Evolutionary conservation across 2,888 invertebrate genomes (phyloP), one percentile per base, ranked within the genome.

Genomic region (Zootermopsis nevadensis): DNA sequence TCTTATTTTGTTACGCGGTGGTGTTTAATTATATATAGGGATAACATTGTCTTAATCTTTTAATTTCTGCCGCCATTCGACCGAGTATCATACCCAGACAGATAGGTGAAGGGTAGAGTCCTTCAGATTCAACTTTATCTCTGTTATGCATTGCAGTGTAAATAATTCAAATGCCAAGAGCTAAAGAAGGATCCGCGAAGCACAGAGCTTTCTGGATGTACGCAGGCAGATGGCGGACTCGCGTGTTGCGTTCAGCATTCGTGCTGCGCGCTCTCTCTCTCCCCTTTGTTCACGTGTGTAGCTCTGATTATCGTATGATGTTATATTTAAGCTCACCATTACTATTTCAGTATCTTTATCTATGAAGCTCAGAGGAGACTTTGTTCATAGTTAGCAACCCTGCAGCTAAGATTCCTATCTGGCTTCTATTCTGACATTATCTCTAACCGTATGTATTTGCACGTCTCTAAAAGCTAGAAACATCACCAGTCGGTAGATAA

Each of bases 291-390:
- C 69, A 33, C 22, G 69, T 69, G 33, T 69, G 33, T 69, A 69
- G 22, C 1, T 33, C 22, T 60, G 60, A n/a, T 33, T 33, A 33
- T 19, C 69, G 7, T 33, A 1, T 33, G 31, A 69, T 69, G 69
- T 69, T 69, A 69, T 69, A 69, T 69, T 69, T 33, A 69, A 15
- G 31, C 22, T 1, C 33, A 22, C 30, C 27, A 22, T 42, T 74
- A 24, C 74, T 74, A 74, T 74, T 74, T 74, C 38, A n/a, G 74
- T 74, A 24, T 35, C 74, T 1, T 74, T 74, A 74, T 38, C 35
- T 35, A 10, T 4, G 38, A 35, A 31, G 60, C n/a, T n/a, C n/a
- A 8, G 1, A n/a, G 74, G 8, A 27, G 24, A 74, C n/a, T 31
- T 27, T n/a, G 1, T 38, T 74, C 33, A 35, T 72, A 67, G 33